Conservation (phyloP, 2,113 vertebrate genomes). For the Passer montanus region DNA sequence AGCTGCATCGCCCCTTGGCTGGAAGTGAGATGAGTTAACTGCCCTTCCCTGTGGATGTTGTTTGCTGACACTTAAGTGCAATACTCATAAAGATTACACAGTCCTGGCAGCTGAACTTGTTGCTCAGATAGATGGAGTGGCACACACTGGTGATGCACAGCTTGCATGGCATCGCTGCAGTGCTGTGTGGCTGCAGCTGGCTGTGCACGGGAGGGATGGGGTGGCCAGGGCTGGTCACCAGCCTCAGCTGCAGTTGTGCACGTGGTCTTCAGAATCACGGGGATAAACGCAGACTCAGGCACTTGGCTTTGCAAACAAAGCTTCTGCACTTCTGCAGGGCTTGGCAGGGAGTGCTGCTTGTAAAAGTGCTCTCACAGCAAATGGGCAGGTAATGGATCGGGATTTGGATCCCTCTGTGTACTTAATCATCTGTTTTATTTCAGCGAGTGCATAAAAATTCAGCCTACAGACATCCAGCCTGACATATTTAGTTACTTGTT, state of each 20-base stretch:
- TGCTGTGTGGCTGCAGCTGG: fast-evolving
- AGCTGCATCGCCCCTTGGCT: fast-evolving
- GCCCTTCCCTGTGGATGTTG: neutral
- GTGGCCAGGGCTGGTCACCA: neutral
- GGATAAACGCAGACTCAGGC: neutral
- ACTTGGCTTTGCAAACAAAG: neutral
- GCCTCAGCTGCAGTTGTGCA: neutral
- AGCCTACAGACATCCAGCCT: slow-evolving; percentile 96
- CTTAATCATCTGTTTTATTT: slow-evolving; percentile 59
- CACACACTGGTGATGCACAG: neutral
- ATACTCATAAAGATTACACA: neutral
- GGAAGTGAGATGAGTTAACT: neutral
- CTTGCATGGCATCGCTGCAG: fast-evolving
- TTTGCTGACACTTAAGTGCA: neutral
- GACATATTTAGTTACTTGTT: slow-evolving; percentile 98
- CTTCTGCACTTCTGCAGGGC: neutral
- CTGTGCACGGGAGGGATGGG: fast-evolving
- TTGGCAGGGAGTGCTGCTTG: neutral
- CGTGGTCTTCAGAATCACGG: neutral
- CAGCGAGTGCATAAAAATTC: slow-evolving; percentile 98
- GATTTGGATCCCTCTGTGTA: neutral
- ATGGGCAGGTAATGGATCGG: neutral
- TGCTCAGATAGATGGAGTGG: neutral
- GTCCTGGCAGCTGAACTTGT: neutral
- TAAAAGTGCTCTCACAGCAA: neutral